Evolutionary conservation across 1,140 invertebrate genomes (phyloP).

Genomic region (Drosophila takahashii): DNA sequence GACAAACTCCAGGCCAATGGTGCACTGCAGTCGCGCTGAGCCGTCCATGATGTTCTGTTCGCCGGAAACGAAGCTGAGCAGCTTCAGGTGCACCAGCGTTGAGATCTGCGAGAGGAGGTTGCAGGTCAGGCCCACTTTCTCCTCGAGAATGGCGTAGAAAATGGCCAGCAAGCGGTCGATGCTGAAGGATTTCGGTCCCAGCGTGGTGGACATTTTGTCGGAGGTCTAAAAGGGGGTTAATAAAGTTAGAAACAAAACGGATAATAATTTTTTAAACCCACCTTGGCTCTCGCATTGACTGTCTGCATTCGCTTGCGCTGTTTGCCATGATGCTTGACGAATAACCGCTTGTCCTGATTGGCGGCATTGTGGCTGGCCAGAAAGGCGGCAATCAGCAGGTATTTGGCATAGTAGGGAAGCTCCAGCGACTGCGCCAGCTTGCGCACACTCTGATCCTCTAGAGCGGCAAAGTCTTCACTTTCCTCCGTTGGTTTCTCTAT

Average conservation of each 20-base stretch:
- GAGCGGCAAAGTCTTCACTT: not conserved
- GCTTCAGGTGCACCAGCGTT: conserved; percentile 89
- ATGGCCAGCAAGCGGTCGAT: conserved; percentile 94
- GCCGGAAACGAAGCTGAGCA: conserved; percentile 87
- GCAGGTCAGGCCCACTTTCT: conserved; percentile 93
- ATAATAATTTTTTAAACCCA: conserved; percentile 1
- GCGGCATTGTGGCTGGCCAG: conserved; percentile 95
- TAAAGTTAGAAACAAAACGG: not conserved
- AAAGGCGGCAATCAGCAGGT: conserved; percentile 94
- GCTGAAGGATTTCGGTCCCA: conserved; percentile 92
- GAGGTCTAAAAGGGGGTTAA: conserved; percentile 68
- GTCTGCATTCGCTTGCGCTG: conserved; percentile 87
- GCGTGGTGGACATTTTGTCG: conserved; percentile 85
- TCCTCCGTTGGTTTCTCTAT: conserved; percentile 84
- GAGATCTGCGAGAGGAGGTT: conserved; percentile 92
- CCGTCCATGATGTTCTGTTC: conserved; percentile 88
- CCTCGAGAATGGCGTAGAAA: conserved; percentile 95
- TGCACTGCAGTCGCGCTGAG: conserved; percentile 89
- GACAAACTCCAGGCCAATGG: conserved; percentile 90
- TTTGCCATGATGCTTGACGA: conserved; percentile 90
- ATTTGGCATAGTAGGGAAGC: conserved; percentile 95
- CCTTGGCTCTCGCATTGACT: conserved; percentile 86
- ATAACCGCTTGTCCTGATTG: conserved; percentile 93
- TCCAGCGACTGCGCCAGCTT: conserved; percentile 88
- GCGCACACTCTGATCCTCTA: conserved; percentile 70